Base-by-base conservation (phyloP, 2,888 invertebrate genomes). In the Drosophila anceps region DNA sequence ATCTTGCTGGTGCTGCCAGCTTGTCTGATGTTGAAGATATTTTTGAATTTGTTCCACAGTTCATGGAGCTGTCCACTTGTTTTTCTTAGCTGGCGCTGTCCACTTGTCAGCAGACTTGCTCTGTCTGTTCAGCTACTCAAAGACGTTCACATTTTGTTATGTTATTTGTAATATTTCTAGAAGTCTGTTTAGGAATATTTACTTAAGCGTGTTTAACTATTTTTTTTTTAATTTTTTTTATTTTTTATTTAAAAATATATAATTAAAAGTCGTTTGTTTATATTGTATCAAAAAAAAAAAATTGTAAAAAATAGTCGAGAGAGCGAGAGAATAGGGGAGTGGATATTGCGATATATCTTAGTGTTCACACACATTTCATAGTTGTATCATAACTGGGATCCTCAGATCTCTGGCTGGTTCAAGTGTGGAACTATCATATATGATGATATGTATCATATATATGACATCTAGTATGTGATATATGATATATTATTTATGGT, bases 191-290 rank as follows among this genome's bases (percentile, higher is more conserved):
- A 18, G 0, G 54, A 39, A 64, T 27, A 9, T 46, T 37, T 46
- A 24, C 24, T 33, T 37, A 69, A 64, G 65, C 51, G 50, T 69
- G 24, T 81, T 74, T 69, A 67, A 59, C 67, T 73, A 12, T 12
- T 60, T 81, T 77, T 62, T 72, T 59, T 68, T 70, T 59, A 60
- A 24, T 15, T 51, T 51, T 50, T 33, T 51, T 4, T 9, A 37
- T 48, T 68, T 69, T 68, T 78, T 69, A 66, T 81, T 80, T 69
- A 65, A 78, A 73, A 89, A 87, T 68, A 73, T 70, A 84, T 89
- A 89, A 81, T 84, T 89, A 84, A 85, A 81, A 84, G 84, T 84
- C 87, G 84, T 87, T 87, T 88, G 60, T 83, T 83, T 81, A 81
- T 43, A 70, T 68, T 78, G 71, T 76, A 73, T 67, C 39, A 74